Percentiles rank a stretch among this genome's conserved stretches.
These are phyloP conservation scores for Xestobium rufovillosum DNA, from an alignment of 2,888 invertebrate species.

Conservation along the genomic window DNA sequence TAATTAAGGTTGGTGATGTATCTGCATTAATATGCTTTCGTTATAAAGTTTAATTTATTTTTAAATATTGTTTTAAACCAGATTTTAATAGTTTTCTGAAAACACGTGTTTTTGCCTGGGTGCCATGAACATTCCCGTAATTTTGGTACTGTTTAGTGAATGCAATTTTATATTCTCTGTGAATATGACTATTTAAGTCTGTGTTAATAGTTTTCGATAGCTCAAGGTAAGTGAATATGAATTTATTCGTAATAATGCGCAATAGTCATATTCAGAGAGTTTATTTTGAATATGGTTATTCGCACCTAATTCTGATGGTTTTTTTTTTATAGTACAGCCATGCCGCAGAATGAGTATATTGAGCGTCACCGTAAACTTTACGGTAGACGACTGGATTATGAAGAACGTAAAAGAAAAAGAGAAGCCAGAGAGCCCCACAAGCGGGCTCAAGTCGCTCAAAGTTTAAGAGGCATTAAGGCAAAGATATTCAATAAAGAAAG, in stretches of 20 bases:
- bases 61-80: too few species aligned
- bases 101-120: too few species aligned
- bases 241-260: constrained; percentile 16
- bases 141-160: too few species aligned
- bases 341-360: constrained; percentile 99
- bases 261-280: constrained; percentile 42
- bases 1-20: constrained; percentile 9
- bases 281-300: constrained; percentile 37
- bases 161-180: constrained; percentile 33
- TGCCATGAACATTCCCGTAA: too few species aligned
- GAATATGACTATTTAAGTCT: constrained; percentile 39
- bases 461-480: constrained; percentile 91
- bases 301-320: constrained; percentile 21
- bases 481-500: constrained; percentile 96
- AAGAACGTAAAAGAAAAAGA: constrained; percentile 91
- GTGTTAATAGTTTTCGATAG: constrained; percentile 11
- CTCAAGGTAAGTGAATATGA: constrained; percentile 33
- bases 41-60: too few species aligned
- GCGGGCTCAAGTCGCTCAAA: constrained; percentile 82
- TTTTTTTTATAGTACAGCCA: constrained; percentile 39
- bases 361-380: constrained; percentile 94
- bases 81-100: too few species aligned
- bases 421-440: constrained; percentile 93
- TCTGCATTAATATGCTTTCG: too few species aligned
- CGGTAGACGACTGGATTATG: constrained; percentile 95